phyloP scores from a whole-genome alignment of 2,888 invertebrate genomes.

The Nomada fucata region DNA sequence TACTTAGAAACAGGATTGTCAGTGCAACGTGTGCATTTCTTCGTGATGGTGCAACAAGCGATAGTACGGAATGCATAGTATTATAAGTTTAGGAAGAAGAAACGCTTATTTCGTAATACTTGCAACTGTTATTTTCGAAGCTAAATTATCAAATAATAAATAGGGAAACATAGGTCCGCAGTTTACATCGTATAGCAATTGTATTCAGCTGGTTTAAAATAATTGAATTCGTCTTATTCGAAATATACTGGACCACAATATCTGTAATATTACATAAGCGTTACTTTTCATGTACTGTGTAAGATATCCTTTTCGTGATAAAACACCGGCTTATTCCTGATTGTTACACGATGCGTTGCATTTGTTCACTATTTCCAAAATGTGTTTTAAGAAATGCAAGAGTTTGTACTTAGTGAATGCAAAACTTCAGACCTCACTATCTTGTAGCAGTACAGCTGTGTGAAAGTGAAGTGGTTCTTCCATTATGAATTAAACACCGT shows the following conservation, averaged over 20 bases:
- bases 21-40: conserved; percentile 9
- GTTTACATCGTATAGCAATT: background rate
- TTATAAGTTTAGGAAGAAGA: conserved; percentile 6
- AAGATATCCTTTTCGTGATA: background rate
- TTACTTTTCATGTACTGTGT: background rate
- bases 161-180: background rate
- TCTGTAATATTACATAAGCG: conserved; percentile 10
- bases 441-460: background rate
- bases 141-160: background rate
- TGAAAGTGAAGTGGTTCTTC: background rate
- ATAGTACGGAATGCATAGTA: conserved; percentile 4
- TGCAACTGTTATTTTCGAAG: background rate
- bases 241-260: background rate
- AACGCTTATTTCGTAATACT: conserved; percentile 12
- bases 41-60: conserved; percentile 1
- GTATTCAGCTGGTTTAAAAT: background rate
- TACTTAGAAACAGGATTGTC: background rate
- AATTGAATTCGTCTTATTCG: background rate
- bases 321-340: background rate
- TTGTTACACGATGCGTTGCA: background rate
- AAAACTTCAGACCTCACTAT: background rate
- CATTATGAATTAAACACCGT: conserved; percentile 2
- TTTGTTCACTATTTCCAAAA: background rate
- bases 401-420: background rate
- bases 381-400: conserved; percentile 1